Base-by-base conservation (phyloP, 2,888 invertebrate species). In the Drosophila peninsularis region DNA sequence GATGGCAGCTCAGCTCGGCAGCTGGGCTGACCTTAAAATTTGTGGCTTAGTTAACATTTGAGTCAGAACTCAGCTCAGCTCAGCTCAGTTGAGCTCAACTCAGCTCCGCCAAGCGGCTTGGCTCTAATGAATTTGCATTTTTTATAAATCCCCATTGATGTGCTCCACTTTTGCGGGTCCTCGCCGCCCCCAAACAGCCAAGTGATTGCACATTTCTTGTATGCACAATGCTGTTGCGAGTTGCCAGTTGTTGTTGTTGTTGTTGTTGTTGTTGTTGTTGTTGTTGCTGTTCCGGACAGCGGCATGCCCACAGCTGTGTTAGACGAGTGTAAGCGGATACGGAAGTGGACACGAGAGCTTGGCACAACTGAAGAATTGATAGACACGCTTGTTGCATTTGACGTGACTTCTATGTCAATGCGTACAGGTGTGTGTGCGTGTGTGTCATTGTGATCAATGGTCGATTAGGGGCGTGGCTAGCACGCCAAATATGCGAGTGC, bases 111-210 rank as follows among this genome's bases (percentile, higher is more conserved):
- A 44, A 76, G 62, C 67, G 77, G 72, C 75, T 62, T 62, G 72
- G 47, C 63, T 89, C 88, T 83, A 83, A 83, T 89, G 89, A 83
- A 83, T 83, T 87, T 83, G 89, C 83, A 89, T 83, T 83, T 83
- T 83, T 83, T 89, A 83, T 89, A 87, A 83, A 84, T 83, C 83
- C 83, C 83, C 81, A 83, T 87, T 87, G 83, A 89, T 87, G 83
- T 84, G 83, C 73, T 73, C 83, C 66, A 83, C 67, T 83, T 83
- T 72, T 71, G 66, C 27, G 55, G 61, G 41, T 55, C 54, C 66
- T 71, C 57, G 80, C 64, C 66, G 61, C 52, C 55, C 60, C 52
- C 21, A 49, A 75, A 53, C 75, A 58, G 80, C 50, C 82, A 79
- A 62, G 60, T 58, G 65, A 83, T 71, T 78, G 84, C 67, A 78